A percentile compares a stretch with the other conserved stretches of the same genome.
phyloP scores from a whole-genome alignment of 2,113 vertebrate genomes.

The Otolemur garnettii region DNA sequence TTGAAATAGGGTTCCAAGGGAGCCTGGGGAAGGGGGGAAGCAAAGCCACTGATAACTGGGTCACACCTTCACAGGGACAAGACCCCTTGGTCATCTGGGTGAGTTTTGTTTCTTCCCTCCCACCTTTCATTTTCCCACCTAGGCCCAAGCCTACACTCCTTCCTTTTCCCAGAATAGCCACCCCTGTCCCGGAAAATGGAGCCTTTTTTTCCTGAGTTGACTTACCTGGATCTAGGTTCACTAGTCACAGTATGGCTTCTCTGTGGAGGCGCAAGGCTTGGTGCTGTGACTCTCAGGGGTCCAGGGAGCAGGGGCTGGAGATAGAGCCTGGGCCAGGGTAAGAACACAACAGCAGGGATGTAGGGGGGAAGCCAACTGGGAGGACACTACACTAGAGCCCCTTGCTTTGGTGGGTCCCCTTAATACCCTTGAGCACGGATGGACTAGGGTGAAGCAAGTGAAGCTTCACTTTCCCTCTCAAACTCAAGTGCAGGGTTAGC shows the following conservation, averaged over 20 bases:
- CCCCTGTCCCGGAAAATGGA: background rate
- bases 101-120: background rate
- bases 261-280: background rate
- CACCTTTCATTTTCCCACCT: background rate
- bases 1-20: background rate
- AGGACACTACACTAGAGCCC: background rate
- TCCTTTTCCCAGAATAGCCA: background rate
- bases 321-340: background rate
- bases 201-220: background rate
- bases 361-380: background rate
- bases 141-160: background rate
- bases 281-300: background rate
- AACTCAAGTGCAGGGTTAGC: background rate
- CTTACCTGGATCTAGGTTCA: background rate
- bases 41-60: background rate
- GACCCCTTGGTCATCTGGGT: background rate
- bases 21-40: background rate
- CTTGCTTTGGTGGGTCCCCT: background rate
- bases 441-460: background rate
- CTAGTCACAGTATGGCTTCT: background rate
- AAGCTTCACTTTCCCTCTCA: background rate
- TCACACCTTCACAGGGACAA: background rate
- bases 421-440: background rate
- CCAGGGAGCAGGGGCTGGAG: background rate
- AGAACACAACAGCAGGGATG: background rate